Percentiles rank a stretch among this genome's conserved stretches.
Evolutionary conservation across 2,113 vertebrate genomes (phyloP).

Genomic region (Microcebus tavaratra): DNA sequence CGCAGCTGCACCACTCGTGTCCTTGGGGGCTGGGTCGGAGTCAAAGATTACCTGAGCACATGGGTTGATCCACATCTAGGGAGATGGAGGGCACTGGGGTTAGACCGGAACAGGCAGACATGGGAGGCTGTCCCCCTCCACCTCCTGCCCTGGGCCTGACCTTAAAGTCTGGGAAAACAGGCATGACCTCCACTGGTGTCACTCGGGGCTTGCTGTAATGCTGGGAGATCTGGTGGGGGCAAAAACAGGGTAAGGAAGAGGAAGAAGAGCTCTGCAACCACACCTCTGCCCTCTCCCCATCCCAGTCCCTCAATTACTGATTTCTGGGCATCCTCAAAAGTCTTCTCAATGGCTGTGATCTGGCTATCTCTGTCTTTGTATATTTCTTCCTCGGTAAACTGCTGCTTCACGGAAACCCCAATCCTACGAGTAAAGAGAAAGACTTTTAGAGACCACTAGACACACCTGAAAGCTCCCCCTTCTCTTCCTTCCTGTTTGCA

Average conservation of each 20-base stretch:
- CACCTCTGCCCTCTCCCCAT: background rate
- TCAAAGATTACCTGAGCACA: slow-evolving; percentile 98
- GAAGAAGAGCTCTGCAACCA: background rate
- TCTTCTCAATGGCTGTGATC: slow-evolving; percentile 96
- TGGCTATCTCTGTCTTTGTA: slow-evolving; percentile 97
- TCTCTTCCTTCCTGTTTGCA: background rate
- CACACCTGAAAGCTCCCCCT: background rate
- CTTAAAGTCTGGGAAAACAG: slow-evolving; percentile 96
- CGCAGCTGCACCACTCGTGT: slow-evolving; percentile 87
- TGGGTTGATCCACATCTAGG: slow-evolving; percentile 97
- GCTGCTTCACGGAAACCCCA: slow-evolving; percentile 96
- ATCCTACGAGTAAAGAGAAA: slow-evolving; percentile 83
- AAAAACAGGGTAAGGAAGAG: background rate
- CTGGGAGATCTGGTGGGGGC: slow-evolving; percentile 86
- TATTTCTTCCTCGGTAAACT: slow-evolving; percentile 97
- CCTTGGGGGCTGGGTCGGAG: slow-evolving; percentile 95
- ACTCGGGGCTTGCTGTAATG: slow-evolving; percentile 97
- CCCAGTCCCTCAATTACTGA: slow-evolving; percentile 80
- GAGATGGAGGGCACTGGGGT: background rate
- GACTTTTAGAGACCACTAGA: background rate
- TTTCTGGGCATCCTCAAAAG: slow-evolving; percentile 97
- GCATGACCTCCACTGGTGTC: slow-evolving; percentile 93
- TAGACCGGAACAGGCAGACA: background rate
- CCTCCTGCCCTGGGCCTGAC: slow-evolving; percentile 77
- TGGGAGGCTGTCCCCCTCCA: background rate